Base-by-base conservation (phyloP, 2,113 vertebrate genomes). In the Chrysochloris asiatica region DNA sequence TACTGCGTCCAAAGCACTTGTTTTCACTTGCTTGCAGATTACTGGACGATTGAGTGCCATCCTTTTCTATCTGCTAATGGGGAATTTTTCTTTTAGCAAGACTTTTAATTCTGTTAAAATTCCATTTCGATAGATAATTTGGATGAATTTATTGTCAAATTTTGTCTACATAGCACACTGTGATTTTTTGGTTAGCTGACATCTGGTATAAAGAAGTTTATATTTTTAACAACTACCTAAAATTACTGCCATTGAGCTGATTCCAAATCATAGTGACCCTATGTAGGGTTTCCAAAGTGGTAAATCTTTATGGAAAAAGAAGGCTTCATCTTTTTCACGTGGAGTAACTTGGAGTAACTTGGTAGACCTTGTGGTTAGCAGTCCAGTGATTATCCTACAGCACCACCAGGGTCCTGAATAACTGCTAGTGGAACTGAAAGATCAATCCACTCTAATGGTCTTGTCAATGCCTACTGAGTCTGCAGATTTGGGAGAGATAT, bases 81-180 rank as follows among this genome's bases (percentile, higher is more conserved):
- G 3, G 28, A 86, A 54, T 2, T 22, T 81, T 87, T 47, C 76
- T 91, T 83, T 72, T 56, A 88, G 33, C 47, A 88, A 86, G 26
- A n/a, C 63, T 92, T 69, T 90, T 73, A 22, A 78, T 83, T 82
- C 54, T 88, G 8, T 41, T 83, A 78, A 59, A 75, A 69, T 88
- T 85, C 43, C 4, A 41, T 77, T 47, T 91, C 47, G 77, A 69
- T 30, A 88, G 73, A 69, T 48, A 4, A 78, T 63, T 45, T 86
- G 33, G 47, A 77, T 38, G 28, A 93, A 59, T 69, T 80, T 52
- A 26, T 56, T 86, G 11, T 73, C 67, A 89, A 86, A 65, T 86
- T 89, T 48, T 79, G 16, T 48, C 12, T 81, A 26, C 1, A 2
- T n/a, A 77, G 19, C 14, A 38, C 87, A 72, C 43, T 67, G 11